These are phyloP conservation scores for Fringilla coelebs DNA, from an alignment of 2,797 vertebrate genomes.

Conservation along the genomic window DNA sequence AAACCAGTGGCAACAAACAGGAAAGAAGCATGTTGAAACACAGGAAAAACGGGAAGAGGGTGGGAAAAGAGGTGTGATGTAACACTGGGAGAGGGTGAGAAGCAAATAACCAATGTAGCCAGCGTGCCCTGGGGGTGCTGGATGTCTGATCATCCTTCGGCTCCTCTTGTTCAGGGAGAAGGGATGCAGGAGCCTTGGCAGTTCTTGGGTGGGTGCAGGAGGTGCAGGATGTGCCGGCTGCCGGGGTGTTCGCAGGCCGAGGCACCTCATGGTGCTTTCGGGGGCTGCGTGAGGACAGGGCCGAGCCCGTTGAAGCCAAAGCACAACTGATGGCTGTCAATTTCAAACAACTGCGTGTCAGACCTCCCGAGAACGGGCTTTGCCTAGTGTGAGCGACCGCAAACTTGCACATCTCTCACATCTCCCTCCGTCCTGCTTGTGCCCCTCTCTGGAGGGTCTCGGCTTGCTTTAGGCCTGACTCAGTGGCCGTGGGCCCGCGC, in stretches of 20 bases:
- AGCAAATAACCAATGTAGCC: no score
- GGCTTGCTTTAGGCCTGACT: rapidly evolving
- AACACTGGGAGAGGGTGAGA: neutral
- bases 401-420: neutral
- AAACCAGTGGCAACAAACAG: neutral
- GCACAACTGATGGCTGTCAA: rapidly evolving
- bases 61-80: rapidly evolving
- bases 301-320: neutral
- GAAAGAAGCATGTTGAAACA: neutral
- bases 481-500: neutral
- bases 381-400: neutral
- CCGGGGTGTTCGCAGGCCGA: neutral
- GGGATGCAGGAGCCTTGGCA: rapidly evolving
- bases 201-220: neutral
- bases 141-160: neutral
- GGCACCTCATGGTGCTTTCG: neutral
- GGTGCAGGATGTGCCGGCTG: neutral
- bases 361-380: neutral
- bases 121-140: neutral
- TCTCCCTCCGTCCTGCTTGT: neutral
- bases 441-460: rapidly evolving
- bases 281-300: neutral
- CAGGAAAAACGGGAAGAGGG: neutral
- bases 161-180: no score
- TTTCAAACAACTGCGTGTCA: neutral